Evolutionary conservation across 2,113 vertebrate species (phyloP).

Genomic region (Leptodactylus fuscus): DNA sequence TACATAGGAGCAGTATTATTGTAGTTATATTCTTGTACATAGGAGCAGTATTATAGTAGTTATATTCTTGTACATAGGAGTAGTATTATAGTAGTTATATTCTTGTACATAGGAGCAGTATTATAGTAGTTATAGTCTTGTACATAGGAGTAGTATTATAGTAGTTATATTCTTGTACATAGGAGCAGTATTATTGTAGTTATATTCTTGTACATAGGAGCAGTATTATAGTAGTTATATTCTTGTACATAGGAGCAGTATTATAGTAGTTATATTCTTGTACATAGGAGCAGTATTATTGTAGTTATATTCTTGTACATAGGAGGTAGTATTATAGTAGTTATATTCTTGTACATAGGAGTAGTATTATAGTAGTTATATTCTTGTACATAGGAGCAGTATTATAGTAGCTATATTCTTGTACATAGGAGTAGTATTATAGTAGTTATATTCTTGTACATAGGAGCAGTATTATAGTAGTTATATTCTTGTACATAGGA

Average conservation of each 20-base stretch:
- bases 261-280: not conserved
- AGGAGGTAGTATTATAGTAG: not conserved
- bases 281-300: not conserved
- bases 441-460: constrained; percentile 11
- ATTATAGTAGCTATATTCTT: constrained; percentile 5
- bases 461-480: not conserved
- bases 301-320: not conserved
- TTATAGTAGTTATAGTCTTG: not conserved
- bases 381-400: constrained; percentile 6
- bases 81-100: no score
- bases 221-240: constrained; percentile 3
- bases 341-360: constrained; percentile 12
- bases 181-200: no score
- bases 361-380: constrained; percentile 22
- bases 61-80: not conserved
- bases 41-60: not conserved
- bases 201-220: no score
- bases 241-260: constrained; percentile 2
- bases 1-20: not conserved
- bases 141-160: not conserved
- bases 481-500: not conserved
- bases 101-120: no score
- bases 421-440: not conserved
- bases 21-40: not conserved
- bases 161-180: no score